Percentiles rank a stretch among this genome's conserved stretches.
These are phyloP conservation scores for Trematocara macrostoma DNA, from an alignment of 2,113 vertebrate genomes.

Conservation along the genomic window DNA sequence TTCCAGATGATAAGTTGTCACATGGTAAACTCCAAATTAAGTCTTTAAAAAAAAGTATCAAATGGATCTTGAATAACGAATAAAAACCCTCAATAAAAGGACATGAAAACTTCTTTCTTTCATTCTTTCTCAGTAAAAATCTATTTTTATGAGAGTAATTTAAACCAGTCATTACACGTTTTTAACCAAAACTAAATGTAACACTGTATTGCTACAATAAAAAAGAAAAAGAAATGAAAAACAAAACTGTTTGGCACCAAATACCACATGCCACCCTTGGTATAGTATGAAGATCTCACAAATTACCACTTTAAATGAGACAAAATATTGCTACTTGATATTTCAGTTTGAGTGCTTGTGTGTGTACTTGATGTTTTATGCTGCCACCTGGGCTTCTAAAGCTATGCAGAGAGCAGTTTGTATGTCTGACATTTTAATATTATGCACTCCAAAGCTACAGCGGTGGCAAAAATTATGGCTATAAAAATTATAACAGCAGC, in stretches of 20 bases:
- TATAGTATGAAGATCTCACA: constrained; percentile 32
- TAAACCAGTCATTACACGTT: constrained; percentile 4
- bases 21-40: background rate
- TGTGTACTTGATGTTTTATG: constrained; percentile 30
- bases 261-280: background rate
- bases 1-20: background rate
- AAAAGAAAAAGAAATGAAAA: background rate
- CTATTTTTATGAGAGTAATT: background rate
- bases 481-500: constrained; percentile 18
- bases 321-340: constrained; percentile 37
- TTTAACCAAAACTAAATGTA: constrained; percentile 7
- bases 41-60: background rate
- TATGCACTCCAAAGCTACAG: constrained; percentile 28
- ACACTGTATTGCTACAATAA: background rate
- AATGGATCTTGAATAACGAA: background rate
- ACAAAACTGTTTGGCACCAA: constrained; percentile 8
- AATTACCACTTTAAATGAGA: constrained; percentile 46
- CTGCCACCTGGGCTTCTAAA: constrained; percentile 34
- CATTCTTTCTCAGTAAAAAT: background rate
- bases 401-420: constrained; percentile 33
- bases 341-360: constrained; percentile 15
- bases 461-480: background rate
- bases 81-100: background rate
- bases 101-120: background rate
- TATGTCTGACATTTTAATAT: constrained; percentile 50